These are phyloP conservation scores for Heliconius cydno DNA, from an alignment of 2,888 invertebrate species.

Conservation along the genomic window DNA sequence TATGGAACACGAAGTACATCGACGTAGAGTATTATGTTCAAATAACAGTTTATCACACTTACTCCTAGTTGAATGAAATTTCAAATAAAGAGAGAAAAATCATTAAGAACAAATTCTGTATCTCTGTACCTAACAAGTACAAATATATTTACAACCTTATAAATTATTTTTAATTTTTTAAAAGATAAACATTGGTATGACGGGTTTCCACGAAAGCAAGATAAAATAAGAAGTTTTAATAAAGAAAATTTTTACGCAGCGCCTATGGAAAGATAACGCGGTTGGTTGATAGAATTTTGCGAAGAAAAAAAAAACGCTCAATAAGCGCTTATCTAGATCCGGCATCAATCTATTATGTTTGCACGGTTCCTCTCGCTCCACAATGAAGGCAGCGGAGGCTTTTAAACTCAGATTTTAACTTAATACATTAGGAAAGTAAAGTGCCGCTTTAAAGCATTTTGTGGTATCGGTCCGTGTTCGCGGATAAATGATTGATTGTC, in stretches of 20 bases:
- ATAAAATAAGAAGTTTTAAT: constrained; percentile 25
- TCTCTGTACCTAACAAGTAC: neutral
- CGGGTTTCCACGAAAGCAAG: neutral
- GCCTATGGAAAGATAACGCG: constrained; percentile 48
- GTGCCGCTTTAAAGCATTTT: constrained; percentile 77
- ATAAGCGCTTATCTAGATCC: constrained; percentile 69
- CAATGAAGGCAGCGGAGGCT: constrained; percentile 66
- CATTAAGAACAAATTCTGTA: constrained; percentile 28
- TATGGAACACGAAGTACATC: constrained; percentile 52
- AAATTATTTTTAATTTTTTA: neutral
- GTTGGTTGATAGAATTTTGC: constrained; percentile 56
- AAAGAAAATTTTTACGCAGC: constrained; percentile 41
- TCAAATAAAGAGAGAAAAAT: constrained; percentile 47
- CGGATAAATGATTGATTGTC: constrained; percentile 29
- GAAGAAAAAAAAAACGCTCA: constrained; percentile 67
- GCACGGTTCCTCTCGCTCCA: constrained; percentile 63
- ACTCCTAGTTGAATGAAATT: constrained; percentile 47
- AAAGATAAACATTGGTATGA: neutral
- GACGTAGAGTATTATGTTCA: constrained; percentile 52
- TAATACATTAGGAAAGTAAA: constrained; percentile 77
- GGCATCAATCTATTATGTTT: constrained; percentile 78
- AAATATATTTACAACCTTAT: neutral
- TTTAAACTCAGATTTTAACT: constrained; percentile 76
- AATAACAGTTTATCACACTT: constrained; percentile 60
- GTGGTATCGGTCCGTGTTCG: constrained; percentile 66